Base-by-base conservation (phyloP, 1,140 invertebrate genomes). In the Plutomurus gul region DNA sequence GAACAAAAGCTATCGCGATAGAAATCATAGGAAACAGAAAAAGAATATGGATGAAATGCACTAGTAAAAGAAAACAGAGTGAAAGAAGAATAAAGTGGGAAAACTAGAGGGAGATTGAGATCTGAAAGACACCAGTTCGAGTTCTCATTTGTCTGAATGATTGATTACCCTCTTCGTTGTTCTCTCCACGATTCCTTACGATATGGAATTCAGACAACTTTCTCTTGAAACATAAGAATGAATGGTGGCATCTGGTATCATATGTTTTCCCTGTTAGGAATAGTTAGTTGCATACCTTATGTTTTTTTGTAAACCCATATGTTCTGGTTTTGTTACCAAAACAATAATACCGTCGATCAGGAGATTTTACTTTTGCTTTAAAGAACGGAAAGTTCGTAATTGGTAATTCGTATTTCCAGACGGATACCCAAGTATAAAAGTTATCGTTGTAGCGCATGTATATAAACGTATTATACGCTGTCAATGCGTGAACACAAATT, bases 121-220 rank as follows among this genome's bases (percentile, higher is more conserved):
- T 65, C 56, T 65, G 56, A 65, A 30, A 65, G 56, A 65, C 56
- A 65, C 36, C 56, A 65, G 56, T 65, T 65, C 56, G 56, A 65
- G 36, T 65, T 65, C 56, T 65, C 56, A 65, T 65, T 65, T 65
- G 56, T 65, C 56, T 65, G 27, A 65, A 65, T 65, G 56, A 65
- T 65, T 65, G 56, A 65, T 65, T 65, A 65, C 56, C 25, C 25
- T 33, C 36, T 65, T 65, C 36, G n/a, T 27, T 65, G 5, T 13
- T n/a, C 36, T 13, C 13, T 25, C 30, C 30, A 27, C 30, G 25
- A 22, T 51, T 18, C 11, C 25, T 0, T 65, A 65, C 36, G 49
- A 22, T 27, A 65, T 65, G 51, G 51, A 22, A 56, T 56, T 56
- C 10, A 16, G 8, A 27, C 7, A 33, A 4, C 18, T 36, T 65